phyloP scores from a whole-genome alignment of 2,888 invertebrate genomes.

The Prenolepis imparis region DNA sequence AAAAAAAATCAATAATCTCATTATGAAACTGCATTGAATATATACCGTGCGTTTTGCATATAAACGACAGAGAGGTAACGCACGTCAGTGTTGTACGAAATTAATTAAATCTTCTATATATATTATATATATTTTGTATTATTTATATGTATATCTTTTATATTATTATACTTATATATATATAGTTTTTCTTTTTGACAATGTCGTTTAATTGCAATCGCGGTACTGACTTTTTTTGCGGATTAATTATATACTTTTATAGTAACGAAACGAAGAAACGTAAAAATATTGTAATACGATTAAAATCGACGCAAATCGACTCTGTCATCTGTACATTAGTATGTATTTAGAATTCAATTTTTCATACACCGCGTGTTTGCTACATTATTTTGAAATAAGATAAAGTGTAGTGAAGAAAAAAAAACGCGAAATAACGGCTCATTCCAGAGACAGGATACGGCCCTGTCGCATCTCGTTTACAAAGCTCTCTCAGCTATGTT shows the following conservation, averaged over 20 bases:
- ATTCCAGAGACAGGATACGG: conserved; percentile 22
- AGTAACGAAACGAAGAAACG: too few species aligned
- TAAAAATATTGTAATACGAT: too few species aligned
- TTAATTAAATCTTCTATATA: background rate
- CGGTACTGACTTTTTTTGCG: too few species aligned
- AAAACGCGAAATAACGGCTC: background rate
- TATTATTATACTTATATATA: too few species aligned
- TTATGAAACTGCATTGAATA: conserved; percentile 67
- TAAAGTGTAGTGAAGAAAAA: background rate
- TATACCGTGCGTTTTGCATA: conserved; percentile 30
- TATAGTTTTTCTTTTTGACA: too few species aligned
- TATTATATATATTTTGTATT: too few species aligned
- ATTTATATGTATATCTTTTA: too few species aligned
- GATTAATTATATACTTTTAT: too few species aligned
- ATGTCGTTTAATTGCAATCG: too few species aligned
- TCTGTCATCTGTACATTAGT: background rate
- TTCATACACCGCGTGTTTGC: too few species aligned
- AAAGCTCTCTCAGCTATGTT: conserved; percentile 60
- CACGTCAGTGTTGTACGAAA: conserved; percentile 32
- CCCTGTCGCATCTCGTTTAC: conserved; percentile 62
- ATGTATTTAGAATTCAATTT: background rate
- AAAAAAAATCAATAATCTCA: conserved; percentile 72
- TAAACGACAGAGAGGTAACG: conserved; percentile 48
- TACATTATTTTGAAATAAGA: conserved; percentile 3
- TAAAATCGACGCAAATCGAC: too few species aligned